A percentile compares a stretch with the other conserved stretches of the same genome.
These are phyloP conservation scores for Petrocephalus schoutedeni DNA, from an alignment of 2,797 vertebrate genomes.

Conservation along the genomic window DNA sequence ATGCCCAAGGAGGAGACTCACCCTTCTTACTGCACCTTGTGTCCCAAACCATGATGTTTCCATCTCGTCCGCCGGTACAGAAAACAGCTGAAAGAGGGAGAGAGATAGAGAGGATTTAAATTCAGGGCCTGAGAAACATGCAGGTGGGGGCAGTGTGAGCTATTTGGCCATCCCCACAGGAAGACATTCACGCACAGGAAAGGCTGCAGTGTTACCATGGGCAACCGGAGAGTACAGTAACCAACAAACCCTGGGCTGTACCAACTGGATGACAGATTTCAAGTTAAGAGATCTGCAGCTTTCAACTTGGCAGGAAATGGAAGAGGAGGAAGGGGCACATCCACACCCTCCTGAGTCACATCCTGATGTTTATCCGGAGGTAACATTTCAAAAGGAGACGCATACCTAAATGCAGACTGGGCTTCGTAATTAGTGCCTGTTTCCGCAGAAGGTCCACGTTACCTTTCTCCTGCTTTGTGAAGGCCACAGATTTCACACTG, in stretches of 20 bases:
- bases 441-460: constrained; percentile 20
- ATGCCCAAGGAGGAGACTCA: constrained; percentile 40
- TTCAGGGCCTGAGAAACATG: not conserved
- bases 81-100: constrained; percentile 74
- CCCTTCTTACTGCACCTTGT: constrained; percentile 96
- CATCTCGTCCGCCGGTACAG: constrained; percentile 91
- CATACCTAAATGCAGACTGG: not conserved
- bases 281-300: not conserved
- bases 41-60: constrained; percentile 97
- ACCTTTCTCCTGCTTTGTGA: constrained; percentile 84
- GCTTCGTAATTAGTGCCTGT: not conserved
- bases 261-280: not conserved
- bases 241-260: not conserved
- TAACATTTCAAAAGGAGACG: not conserved
- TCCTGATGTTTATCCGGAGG: not conserved
- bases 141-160: not conserved
- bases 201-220: not conserved
- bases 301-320: not conserved
- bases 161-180: not conserved
- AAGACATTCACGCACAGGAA: not conserved
- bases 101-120: not conserved
- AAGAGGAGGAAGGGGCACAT: not conserved
- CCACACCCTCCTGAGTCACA: not conserved
- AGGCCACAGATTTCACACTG: constrained; percentile 91
- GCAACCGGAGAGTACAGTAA: not conserved